Base-by-base conservation (phyloP, 2,888 invertebrate genomes). In the Tenthredo notha region DNA sequence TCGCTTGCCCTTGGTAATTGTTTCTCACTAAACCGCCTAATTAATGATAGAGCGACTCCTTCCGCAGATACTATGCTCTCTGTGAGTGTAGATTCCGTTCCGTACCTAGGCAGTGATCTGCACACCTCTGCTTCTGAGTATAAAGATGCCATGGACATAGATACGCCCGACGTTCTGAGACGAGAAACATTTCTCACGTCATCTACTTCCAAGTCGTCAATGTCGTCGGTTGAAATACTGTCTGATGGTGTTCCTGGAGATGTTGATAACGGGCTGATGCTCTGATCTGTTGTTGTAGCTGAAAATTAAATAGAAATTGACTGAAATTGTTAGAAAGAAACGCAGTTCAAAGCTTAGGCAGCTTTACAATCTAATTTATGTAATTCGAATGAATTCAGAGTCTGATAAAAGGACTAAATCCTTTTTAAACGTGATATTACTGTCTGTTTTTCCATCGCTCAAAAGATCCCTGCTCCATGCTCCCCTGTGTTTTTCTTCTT, bases 1-100 rank as follows among this genome's bases (percentile, higher is more conserved):
- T 97, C 97, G 0, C 96, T 96, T 3, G 97, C 97, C 88, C 96
- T 95, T 0, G 97, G 97, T 83, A 97, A 93, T 90, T 96, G 96
- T 89, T 96, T 96, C 88, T 97, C 96, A 86, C 95, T 96, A 91
- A 97, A 97, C 91, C 96, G 96, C 86, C 96, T 96, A 85, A 98
- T 96, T 37, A 98, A 93, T 33, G 96, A 96, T 29, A 97, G 93
- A 10, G 97, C 98, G 5, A 98, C 97, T 18, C 96, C 96, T 93
- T 98, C 97, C 0, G 98, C 97, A 0, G 97, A 96, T 82, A 95
- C 94, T 70, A 94, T 93, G 88, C 95, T 95, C 3, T 94, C 91
- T 12, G 92, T 92, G 29, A 92, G 88, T 5, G 89, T 89, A 0
- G 91, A 94, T 87, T 95, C 95, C 0, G 93, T 93, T 7, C 92